phyloP scores from a whole-genome alignment of 2,888 invertebrate species.

The Mellilla xanthometata region DNA sequence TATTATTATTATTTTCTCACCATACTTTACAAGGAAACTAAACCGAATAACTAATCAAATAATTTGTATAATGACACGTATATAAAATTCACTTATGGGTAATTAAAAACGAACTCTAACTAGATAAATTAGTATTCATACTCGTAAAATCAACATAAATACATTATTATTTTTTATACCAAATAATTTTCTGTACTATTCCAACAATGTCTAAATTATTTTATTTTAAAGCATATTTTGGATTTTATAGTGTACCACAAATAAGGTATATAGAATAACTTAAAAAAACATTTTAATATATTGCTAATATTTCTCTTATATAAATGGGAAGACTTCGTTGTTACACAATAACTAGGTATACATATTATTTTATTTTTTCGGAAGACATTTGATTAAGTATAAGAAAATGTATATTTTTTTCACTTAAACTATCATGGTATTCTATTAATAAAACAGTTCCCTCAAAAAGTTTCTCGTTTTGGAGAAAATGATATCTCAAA shows the following conservation, averaged over 20 bases:
- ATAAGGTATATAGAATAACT: too few relatives aligned
- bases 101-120: too few relatives aligned
- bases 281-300: not conserved
- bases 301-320: slow-evolving; percentile 23
- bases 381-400: slow-evolving; percentile 58
- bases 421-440: not conserved
- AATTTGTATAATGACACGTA: too few relatives aligned
- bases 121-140: too few relatives aligned
- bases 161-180: too few relatives aligned
- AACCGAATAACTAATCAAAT: not conserved
- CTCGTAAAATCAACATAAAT: too few relatives aligned
- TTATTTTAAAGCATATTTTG: too few relatives aligned
- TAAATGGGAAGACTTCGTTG: slow-evolving; percentile 77
- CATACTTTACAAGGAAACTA: too few relatives aligned
- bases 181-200: too few relatives aligned
- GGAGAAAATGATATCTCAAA: slow-evolving; percentile 12
- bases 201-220: too few relatives aligned
- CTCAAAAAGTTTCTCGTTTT: slow-evolving; percentile 3
- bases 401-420: slow-evolving; percentile 22
- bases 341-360: slow-evolving; percentile 40
- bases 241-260: too few relatives aligned
- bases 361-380: slow-evolving; percentile 39
- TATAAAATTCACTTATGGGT: too few relatives aligned
- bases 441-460: slow-evolving; percentile 9
- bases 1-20: not conserved